Base-by-base conservation (phyloP, 2,113 vertebrate species). In the Colius striatus region DNA sequence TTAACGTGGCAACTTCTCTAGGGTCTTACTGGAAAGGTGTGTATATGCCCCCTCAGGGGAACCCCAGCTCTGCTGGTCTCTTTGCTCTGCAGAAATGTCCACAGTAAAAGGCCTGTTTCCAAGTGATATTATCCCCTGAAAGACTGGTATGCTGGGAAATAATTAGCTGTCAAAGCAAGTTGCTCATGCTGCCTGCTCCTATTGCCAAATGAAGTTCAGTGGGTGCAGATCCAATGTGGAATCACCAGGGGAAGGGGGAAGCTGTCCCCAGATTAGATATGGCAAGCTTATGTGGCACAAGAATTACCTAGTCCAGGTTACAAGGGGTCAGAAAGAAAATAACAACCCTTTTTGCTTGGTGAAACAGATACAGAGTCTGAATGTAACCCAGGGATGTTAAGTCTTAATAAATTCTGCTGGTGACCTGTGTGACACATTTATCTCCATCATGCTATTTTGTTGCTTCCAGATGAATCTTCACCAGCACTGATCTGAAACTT, bases 91-190 rank as follows among this genome's bases (percentile, higher is more conserved):
- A 82, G 11, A 25, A 57, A 13, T 50, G 48, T 55, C 61, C 10
- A 55, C 50, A 21, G 53, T 34, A 23, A 66, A 60, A 20, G 48
- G 51, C 47, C 36, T 47, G 4, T 51, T 66, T 84, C 58, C 43
- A 18, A 53, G 60, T 17, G 85, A 29, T 54, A 16, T 11, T 79
- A 57, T 70, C 78, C 72, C 26, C n/a, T 55, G 72, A 7, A 66
- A 34, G 63, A 62, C 34, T 2, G 6, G 16, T 3, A 21, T 9
- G 60, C 50, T 62, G 68, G 57, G 58, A 84, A 70, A 67, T 90
- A 95, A 96, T 96, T 26, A 88, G 8, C 90, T 96, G 92, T 95
- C 95, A 95, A 65, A 63, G n/a, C 30, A 23, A 43, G 88, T 10
- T 74, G 71, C 47, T 47, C 0, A 1, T 62, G 58, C 30, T 0